These are phyloP conservation scores for Lampris incognitus DNA, from an alignment of 2,113 vertebrate genomes.

Conservation along the genomic window DNA sequence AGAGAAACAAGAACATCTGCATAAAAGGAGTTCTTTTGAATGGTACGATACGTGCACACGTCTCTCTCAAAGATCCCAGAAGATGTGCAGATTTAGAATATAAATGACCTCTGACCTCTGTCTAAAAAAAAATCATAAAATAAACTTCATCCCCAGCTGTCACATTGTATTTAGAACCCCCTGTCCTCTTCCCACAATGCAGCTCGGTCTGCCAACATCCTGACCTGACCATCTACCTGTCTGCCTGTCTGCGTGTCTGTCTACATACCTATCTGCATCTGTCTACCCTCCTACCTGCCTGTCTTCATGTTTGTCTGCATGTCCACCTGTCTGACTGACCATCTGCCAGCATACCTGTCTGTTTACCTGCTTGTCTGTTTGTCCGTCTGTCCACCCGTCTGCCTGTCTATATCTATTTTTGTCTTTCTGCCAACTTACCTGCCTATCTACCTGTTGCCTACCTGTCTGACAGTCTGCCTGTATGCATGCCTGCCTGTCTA, in stretches of 20 bases:
- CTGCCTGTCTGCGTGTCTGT: background rate
- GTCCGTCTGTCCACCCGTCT: background rate
- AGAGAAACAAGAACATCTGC: background rate
- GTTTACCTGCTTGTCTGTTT: background rate
- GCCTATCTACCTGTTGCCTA: too few relatives aligned
- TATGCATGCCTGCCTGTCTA: slow-evolving; percentile 16
- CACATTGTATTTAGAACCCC: slow-evolving; percentile 57
- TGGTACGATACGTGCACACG: too few relatives aligned
- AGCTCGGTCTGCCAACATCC: slow-evolving; percentile 33
- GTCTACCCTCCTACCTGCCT: background rate
- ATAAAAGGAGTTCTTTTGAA: too few relatives aligned
- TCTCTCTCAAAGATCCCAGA: background rate
- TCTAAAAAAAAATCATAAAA: slow-evolving; percentile 4
- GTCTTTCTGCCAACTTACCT: too few relatives aligned
- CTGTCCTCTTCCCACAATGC: slow-evolving; percentile 31
- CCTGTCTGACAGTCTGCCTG: slow-evolving; percentile 20
- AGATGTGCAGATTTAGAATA: slow-evolving; percentile 8
- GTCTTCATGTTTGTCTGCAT: background rate
- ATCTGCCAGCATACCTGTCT: background rate
- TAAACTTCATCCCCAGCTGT: slow-evolving; percentile 45
- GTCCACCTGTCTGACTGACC: background rate
- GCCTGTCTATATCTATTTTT: too few relatives aligned
- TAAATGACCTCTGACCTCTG: slow-evolving; percentile 44
- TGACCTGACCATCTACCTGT: slow-evolving; percentile 1
- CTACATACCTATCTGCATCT: background rate